Evolutionary conservation across 1,140 invertebrate species (phyloP).

Genomic region (Littorina saxatilis): DNA sequence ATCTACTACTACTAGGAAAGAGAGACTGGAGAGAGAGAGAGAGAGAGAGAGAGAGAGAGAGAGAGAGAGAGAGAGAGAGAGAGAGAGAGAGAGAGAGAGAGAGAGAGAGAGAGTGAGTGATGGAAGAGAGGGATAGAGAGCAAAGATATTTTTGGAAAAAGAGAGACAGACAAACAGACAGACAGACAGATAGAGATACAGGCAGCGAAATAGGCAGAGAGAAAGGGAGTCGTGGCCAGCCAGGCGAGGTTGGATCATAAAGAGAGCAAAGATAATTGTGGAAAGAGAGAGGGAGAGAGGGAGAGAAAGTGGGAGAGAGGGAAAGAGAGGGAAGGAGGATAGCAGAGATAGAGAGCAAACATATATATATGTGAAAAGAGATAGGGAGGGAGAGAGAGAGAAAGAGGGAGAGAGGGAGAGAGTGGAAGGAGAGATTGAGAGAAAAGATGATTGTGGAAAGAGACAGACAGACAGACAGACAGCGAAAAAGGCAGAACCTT

Average conservation of each 20-base stretch:
- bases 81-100: background rate
- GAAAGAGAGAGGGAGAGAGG: background rate
- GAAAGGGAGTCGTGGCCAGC: background rate
- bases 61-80: no score
- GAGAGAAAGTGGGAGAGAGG: constrained; percentile 3
- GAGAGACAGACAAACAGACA: no score
- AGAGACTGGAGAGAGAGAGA: no score
- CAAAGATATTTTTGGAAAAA: no score
- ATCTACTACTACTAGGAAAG: background rate
- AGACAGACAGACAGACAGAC: background rate
- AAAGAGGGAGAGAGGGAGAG: background rate
- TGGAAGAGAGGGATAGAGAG: no score
- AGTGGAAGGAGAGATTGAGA: background rate
- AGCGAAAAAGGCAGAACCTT: constrained; percentile 1
- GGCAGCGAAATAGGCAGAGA: background rate
- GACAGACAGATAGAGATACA: no score
- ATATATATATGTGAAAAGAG: background rate
- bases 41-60: no score
- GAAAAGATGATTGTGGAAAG: background rate
- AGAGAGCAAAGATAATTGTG: background rate
- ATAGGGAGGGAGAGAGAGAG: background rate
- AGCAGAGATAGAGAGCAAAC: background rate
- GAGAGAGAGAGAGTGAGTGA: constrained; percentile 13
- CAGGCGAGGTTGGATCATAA: background rate
- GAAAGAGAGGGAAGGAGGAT: background rate